A percentile compares a stretch with the other conserved stretches of the same genome.
These are phyloP conservation scores for Brachystomella parvula DNA, from an alignment of 1,140 invertebrate genomes.

Conservation along the genomic window DNA sequence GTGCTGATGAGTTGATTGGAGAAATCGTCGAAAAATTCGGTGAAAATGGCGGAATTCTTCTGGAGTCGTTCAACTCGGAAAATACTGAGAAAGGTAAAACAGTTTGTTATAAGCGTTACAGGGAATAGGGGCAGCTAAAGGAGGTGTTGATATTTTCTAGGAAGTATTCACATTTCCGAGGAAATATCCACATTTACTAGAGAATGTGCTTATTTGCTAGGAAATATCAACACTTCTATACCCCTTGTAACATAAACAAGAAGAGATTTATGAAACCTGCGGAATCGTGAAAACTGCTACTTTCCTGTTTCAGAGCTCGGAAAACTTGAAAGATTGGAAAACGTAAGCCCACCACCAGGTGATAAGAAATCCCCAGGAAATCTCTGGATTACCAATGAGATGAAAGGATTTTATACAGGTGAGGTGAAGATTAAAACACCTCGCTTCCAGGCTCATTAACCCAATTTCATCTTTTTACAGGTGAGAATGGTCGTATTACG, in stretches of 20 bases:
- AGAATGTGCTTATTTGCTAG: too few relatives aligned
- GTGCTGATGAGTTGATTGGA: conserved; percentile 20
- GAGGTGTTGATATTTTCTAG: too few relatives aligned
- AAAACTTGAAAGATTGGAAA: conserved; percentile 23
- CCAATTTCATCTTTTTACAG: conserved; percentile 41
- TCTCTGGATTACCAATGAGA: conserved; percentile 27
- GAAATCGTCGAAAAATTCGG: conserved; percentile 17
- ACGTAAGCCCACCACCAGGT: conserved; percentile 5
- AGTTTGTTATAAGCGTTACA: too few relatives aligned
- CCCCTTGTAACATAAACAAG: too few relatives aligned
- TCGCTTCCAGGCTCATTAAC: neutral
- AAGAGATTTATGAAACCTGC: too few relatives aligned
- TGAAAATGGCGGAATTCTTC: conserved; percentile 30
- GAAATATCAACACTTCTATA: too few relatives aligned
- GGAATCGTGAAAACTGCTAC: too few relatives aligned
- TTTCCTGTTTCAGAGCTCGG: conserved; percentile 25
- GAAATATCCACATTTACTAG: too few relatives aligned
- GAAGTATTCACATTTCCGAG: too few relatives aligned
- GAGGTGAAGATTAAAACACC: conserved; percentile 19
- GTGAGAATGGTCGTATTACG: conserved; percentile 54
- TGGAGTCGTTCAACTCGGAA: conserved; percentile 32
- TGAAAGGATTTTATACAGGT: conserved; percentile 30
- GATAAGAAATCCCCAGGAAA: conserved; percentile 19
- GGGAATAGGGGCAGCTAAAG: too few relatives aligned
- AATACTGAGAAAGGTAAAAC: conserved; percentile 30